Evolutionary conservation across 2,797 vertebrate genomes (phyloP).

Genomic region (Prionace glauca): DNA sequence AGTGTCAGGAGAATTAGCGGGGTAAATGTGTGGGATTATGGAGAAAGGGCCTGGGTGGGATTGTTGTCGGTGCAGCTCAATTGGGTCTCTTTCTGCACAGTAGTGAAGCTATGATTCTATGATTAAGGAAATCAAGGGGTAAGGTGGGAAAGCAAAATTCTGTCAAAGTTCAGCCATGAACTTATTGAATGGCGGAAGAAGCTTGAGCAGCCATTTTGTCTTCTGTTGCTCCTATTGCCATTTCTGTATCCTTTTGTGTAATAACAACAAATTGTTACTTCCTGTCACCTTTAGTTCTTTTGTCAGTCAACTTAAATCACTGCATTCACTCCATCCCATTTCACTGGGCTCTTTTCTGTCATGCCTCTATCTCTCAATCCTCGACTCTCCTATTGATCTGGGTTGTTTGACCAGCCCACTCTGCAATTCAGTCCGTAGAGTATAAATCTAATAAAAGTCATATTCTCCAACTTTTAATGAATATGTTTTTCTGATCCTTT

Average conservation of each 20-base stretch:
- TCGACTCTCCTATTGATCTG: not conserved
- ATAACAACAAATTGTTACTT: not conserved
- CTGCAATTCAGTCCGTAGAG: not conserved
- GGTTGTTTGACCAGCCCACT: not conserved
- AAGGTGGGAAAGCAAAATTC: not conserved
- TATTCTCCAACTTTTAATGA: not conserved
- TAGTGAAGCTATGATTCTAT: no score
- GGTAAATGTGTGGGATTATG: no score
- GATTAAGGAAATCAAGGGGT: not conserved
- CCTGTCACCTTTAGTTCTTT: not conserved
- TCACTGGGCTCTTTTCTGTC: not conserved
- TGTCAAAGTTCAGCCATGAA: not conserved
- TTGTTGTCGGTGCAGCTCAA: no score
- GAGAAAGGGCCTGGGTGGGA: no score
- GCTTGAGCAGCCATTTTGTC: not conserved
- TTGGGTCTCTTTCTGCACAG: no score
- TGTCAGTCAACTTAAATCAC: not conserved
- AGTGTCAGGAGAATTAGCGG: no score
- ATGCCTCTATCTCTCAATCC: not conserved
- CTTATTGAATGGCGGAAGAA: not conserved
- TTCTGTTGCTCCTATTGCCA: not conserved
- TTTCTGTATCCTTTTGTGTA: not conserved
- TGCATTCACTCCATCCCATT: not conserved
- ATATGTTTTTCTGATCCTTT: not conserved
- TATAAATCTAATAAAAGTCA: no score